phyloP scores from a whole-genome alignment of 2,113 vertebrate genomes.

The Scolopax mira region DNA sequence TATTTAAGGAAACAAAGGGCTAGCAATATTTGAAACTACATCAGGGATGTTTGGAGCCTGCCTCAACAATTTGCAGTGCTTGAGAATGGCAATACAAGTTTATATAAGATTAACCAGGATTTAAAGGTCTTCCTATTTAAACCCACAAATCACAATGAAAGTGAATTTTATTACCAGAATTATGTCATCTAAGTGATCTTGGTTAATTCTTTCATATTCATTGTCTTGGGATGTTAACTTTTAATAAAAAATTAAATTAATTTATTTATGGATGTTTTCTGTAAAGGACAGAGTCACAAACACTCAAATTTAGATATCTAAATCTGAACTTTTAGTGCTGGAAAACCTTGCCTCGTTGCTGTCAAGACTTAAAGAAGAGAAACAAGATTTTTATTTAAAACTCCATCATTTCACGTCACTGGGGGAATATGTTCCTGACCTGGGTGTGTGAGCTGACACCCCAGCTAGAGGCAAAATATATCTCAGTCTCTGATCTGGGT shows the following conservation, averaged over 20 bases:
- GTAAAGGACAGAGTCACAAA: background rate
- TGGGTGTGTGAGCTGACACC: background rate
- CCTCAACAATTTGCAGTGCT: background rate
- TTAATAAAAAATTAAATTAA: background rate
- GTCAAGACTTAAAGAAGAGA: background rate
- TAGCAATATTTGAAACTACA: background rate
- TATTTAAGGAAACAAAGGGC: background rate
- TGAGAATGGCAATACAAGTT: background rate
- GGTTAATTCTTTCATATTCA: background rate
- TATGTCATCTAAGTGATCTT: conserved; percentile 1
- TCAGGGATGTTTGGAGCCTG: background rate
- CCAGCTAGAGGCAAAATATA: background rate
- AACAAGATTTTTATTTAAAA: background rate
- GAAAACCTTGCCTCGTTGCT: background rate
- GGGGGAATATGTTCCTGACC: background rate
- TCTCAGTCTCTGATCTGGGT: background rate
- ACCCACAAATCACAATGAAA: conserved; percentile 17
- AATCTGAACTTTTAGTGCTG: background rate
- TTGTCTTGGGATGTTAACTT: background rate
- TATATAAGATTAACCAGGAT: background rate
- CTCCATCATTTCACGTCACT: background rate
- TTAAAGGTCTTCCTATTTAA: conserved; percentile 40
- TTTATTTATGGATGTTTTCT: background rate
- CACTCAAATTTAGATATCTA: background rate
- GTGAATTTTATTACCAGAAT: background rate